These are phyloP conservation scores for Chymomyza costata DNA, from an alignment of 1,140 invertebrate genomes.

Conservation along the genomic window DNA sequence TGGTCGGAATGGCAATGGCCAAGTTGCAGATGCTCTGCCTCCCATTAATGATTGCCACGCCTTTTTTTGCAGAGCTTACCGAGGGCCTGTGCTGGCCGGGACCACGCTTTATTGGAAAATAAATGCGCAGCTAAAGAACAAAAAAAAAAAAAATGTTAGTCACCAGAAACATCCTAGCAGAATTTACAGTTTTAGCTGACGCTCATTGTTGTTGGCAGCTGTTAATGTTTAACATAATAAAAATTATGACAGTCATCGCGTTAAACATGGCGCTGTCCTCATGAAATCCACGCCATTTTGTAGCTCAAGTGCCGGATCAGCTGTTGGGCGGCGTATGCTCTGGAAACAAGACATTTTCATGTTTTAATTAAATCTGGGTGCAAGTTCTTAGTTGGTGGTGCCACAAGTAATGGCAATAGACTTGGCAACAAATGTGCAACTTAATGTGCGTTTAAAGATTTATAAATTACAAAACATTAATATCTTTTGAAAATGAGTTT, in stretches of 20 bases:
- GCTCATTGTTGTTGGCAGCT: conserved; percentile 21
- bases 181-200: conserved; percentile 54
- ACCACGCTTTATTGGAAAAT: conserved; percentile 65
- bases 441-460: too few species aligned
- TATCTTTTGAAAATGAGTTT: too few species aligned
- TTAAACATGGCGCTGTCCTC: conserved; percentile 42
- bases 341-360: conserved; percentile 12
- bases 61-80: too few species aligned
- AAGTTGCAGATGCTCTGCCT: too few species aligned
- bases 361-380: conserved; percentile 15
- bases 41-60: conserved; percentile 46
- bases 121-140: conserved; percentile 59
- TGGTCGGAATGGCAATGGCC: too few species aligned
- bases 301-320: not conserved
- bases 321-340: not conserved
- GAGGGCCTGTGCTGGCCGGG: too few species aligned
- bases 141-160: too few species aligned
- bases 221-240: conserved; percentile 53
- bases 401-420: too few species aligned
- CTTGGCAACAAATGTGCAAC: too few species aligned
- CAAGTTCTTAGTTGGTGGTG: too few species aligned
- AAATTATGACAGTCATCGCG: conserved; percentile 67
- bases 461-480: too few species aligned
- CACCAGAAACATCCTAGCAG: conserved; percentile 63
- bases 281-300: too few species aligned